phyloP scores from a whole-genome alignment of 1,140 invertebrate genomes.

The Drosophila trapezifrons region DNA sequence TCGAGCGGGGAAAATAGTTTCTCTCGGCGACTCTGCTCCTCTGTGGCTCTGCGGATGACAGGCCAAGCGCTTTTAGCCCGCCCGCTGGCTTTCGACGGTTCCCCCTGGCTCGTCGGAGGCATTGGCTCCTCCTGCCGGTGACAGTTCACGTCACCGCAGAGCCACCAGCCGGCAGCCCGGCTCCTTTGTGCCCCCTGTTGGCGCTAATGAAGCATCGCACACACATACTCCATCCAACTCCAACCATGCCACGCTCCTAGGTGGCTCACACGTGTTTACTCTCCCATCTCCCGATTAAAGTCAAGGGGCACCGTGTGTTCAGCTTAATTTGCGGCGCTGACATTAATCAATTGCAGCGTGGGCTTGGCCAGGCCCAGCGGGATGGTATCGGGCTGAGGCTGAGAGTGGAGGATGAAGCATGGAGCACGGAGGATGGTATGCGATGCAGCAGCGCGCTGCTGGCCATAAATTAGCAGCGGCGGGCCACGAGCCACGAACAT shows the following conservation, averaged over 20 bases:
- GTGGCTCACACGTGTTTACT: conserved; percentile 8
- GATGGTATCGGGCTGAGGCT: background rate
- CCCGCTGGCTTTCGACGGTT: conserved; percentile 21
- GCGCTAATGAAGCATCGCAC: conserved; percentile 68
- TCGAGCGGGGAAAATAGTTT: conserved; percentile 37
- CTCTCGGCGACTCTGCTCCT: conserved; percentile 1
- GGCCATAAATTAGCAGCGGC: conserved; percentile 63
- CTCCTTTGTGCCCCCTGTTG: conserved; percentile 69
- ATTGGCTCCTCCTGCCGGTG: conserved; percentile 22
- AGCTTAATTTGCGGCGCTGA: conserved; percentile 57
- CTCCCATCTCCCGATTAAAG: conserved; percentile 12
- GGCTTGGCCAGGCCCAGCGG: conserved; percentile 23
- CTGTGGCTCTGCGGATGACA: conserved; percentile 33
- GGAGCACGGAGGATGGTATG: conserved; percentile 9
- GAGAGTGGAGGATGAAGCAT: background rate
- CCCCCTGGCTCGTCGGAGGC: background rate
- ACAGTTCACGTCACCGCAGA: conserved; percentile 46
- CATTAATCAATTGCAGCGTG: conserved; percentile 76
- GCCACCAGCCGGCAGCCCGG: conserved; percentile 32
- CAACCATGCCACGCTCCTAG: conserved; percentile 3
- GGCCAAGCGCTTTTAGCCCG: conserved; percentile 23
- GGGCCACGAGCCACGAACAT: conserved; percentile 25
- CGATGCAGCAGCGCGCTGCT: conserved; percentile 13
- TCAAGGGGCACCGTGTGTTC: conserved; percentile 28
- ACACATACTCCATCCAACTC: conserved; percentile 10